A percentile compares a stretch with the other conserved stretches of the same genome.
Evolutionary conservation across 1,140 invertebrate species (phyloP).

Genomic region (Philaenus spumarius): DNA sequence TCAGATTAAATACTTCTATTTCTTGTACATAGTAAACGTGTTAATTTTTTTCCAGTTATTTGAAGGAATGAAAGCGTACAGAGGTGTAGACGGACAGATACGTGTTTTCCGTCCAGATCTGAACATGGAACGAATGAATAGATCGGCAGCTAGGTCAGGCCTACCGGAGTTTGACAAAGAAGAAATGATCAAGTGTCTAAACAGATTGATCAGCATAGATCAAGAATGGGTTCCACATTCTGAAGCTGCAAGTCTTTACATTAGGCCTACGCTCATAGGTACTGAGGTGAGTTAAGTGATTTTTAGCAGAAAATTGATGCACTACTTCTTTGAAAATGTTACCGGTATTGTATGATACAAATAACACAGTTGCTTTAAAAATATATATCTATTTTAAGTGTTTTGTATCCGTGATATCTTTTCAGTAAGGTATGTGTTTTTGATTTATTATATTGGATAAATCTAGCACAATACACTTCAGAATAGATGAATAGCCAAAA

Average conservation of each 20-base stretch:
- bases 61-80: constrained; percentile 97
- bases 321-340: background rate
- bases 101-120: constrained; percentile 90
- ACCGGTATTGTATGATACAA: background rate
- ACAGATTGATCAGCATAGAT: constrained; percentile 83
- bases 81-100: constrained; percentile 88
- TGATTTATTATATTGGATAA: no score
- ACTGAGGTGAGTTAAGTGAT: constrained; percentile 94
- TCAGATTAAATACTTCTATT: no score
- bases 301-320: background rate
- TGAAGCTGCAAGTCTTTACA: constrained; percentile 83
- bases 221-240: constrained; percentile 96
- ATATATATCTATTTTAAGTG: background rate
- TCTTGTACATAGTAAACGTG: no score
- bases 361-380: background rate
- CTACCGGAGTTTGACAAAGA: constrained; percentile 84
- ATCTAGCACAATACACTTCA: no score
- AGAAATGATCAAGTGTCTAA: constrained; percentile 84
- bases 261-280: constrained; percentile 93
- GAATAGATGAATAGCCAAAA: no score
- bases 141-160: constrained; percentile 73
- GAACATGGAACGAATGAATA: constrained; percentile 92
- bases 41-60: constrained; percentile 85
- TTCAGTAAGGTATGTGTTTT: no score
- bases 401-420: no score